Conservation (phyloP, 2,797 vertebrate genomes). For the Lophius americanus region DNA sequence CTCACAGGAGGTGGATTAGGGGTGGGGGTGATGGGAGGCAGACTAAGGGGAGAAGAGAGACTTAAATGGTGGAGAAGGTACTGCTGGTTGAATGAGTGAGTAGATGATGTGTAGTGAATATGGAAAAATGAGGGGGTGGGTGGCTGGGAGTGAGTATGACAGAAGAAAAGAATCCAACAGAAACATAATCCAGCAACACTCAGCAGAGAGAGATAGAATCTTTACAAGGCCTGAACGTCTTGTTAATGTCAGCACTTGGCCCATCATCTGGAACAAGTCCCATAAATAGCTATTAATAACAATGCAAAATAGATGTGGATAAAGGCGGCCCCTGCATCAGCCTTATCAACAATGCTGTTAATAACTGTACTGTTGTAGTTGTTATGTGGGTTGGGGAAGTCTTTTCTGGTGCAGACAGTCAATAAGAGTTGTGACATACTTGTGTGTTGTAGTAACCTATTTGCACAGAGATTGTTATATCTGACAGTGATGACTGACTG, state of each 20-base stretch:
- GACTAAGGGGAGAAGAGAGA: slow-evolving; percentile 40
- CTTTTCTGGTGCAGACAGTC: slow-evolving; percentile 44
- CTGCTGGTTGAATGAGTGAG: slow-evolving; percentile 64
- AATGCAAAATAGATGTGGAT: slow-evolving; percentile 60
- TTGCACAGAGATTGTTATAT: slow-evolving; percentile 21
- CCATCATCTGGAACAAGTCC: slow-evolving; percentile 72
- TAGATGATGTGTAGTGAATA: slow-evolving; percentile 58
- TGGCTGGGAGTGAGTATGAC: slow-evolving; percentile 37
- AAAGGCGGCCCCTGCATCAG: slow-evolving; percentile 46
- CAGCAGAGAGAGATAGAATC: slow-evolving; percentile 71
- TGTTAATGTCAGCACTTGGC: slow-evolving; percentile 76
- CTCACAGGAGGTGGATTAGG: slow-evolving; percentile 74
- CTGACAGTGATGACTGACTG: slow-evolving; percentile 42
- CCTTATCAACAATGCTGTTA: slow-evolving; percentile 63
- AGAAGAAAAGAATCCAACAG: slow-evolving; percentile 68
- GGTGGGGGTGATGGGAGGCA: slow-evolving; percentile 26
- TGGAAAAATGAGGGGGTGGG: slow-evolving; percentile 20
- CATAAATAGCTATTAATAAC: slow-evolving; percentile 76
- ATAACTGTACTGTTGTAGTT: slow-evolving; percentile 62
- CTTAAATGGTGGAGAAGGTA: slow-evolving; percentile 60
- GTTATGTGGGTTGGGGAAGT: slow-evolving; percentile 40
- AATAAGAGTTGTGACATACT: slow-evolving; percentile 55
- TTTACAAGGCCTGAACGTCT: slow-evolving; percentile 74
- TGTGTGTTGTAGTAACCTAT: slow-evolving; percentile 12
- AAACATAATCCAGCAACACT: slow-evolving; percentile 73